Conservation (phyloP, 2,888 invertebrate genomes). For the Unio delphinus region DNA sequence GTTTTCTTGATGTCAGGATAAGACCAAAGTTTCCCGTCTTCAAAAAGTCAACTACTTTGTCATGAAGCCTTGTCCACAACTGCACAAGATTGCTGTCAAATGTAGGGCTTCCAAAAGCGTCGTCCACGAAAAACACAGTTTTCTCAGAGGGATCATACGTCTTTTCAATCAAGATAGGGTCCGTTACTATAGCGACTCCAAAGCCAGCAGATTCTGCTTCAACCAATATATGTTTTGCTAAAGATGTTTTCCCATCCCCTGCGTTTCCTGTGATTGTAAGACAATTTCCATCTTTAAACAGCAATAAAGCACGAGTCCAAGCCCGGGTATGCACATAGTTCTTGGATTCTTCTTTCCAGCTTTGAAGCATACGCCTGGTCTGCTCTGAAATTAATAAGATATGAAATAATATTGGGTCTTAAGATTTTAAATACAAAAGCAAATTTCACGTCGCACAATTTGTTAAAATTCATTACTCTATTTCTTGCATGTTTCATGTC, state of each 20-base stretch:
- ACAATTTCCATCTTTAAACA: slow-evolving; percentile 1
- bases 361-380: slow-evolving; percentile 14
- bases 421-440: too few species aligned
- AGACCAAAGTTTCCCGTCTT: slow-evolving; percentile 16
- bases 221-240: slow-evolving; percentile 15
- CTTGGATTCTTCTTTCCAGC: slow-evolving; percentile 7
- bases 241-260: slow-evolving; percentile 29
- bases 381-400: slow-evolving; percentile 16
- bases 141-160: slow-evolving; percentile 10
- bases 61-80: slow-evolving; percentile 18
- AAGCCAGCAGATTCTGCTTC: slow-evolving; percentile 8
- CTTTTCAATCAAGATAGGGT: slow-evolving; percentile 20
- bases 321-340: slow-evolving; percentile 19
- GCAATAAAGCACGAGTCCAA: slow-evolving; percentile 3
- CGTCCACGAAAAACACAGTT: slow-evolving; percentile 26
- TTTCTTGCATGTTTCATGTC: too few species aligned
- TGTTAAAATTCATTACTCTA: too few species aligned
- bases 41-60: slow-evolving; percentile 14
- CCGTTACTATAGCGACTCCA: slow-evolving; percentile 10
- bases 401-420: too few species aligned
- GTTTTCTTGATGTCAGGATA: slow-evolving; percentile 23
- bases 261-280: slow-evolving; percentile 21
- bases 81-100: slow-evolving; percentile 17
- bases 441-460: too few species aligned
- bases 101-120: slow-evolving; percentile 32